Base-by-base conservation (phyloP, 2,888 invertebrate species). In the Eupsilia transversa region DNA sequence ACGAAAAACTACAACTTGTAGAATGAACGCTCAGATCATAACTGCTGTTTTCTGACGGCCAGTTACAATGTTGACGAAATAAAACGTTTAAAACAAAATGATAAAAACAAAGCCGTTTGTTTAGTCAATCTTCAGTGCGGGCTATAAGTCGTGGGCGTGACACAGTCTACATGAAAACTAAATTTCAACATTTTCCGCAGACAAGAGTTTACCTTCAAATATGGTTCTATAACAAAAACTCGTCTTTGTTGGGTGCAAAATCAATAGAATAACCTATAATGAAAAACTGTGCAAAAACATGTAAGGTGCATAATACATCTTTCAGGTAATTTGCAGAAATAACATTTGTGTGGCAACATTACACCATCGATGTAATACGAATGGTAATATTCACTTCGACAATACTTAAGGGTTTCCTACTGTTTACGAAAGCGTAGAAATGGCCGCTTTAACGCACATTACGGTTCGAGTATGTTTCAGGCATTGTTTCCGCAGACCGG, bases 401-500 rank as follows among this genome's bases (percentile, higher is more conserved):
- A 70, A 68, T 70, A 74, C 65, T 72, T 64, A 72, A 68, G 72
- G 69, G 72, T 69, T 78, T 68, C 71, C 80, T 82, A 68, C 75
- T 77, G 82, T 80, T 83, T 79, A 79, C 77, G 72, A 84, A 81
- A 73, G 75, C 80, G 72, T 83, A 78, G 77, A 74, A 85, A 80
- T 81, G 73, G 64, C 64, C 69, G 78, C 57, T 84, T 86, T 79
- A 82, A 79, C 74, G 76, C 86, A 74, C 73, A 82, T 83, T 85
- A 83, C 74, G 43, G 75, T 72, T 65, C 54, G 38, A 82, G 71
- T 68, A 75, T 78, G 78, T 84, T 78, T 72, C 72, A 86, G 61
- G 77, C 79, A 89, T 90, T 91, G 89, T 90, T 88, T 79, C 72
- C 54, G 75, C 73, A 82, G 72, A 75, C 86, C 74, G 82, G 80